Conservation (phyloP, 2,888 invertebrate species). For the Xestia c-nigrum region DNA sequence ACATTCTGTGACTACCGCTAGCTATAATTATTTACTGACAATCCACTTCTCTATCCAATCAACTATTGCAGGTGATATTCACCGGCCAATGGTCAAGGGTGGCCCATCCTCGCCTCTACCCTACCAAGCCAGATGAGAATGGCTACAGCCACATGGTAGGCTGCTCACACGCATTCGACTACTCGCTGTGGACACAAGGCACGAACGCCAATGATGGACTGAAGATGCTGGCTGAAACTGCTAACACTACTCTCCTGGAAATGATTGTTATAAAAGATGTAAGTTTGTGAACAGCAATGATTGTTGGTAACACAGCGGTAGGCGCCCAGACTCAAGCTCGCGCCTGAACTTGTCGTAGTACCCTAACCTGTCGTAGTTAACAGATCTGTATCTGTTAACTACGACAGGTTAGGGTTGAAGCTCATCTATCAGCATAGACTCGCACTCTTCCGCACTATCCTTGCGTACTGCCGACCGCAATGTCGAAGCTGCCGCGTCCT, state of each 20-base stretch:
- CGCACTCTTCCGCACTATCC: no score
- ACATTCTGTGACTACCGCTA: not conserved
- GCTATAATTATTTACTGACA: no score
- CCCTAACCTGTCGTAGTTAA: no score
- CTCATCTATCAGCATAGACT: no score
- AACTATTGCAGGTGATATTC: conserved; percentile 76
- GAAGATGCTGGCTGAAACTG: conserved; percentile 76
- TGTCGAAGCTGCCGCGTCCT: no score
- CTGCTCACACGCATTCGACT: conserved; percentile 80
- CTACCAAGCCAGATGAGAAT: conserved; percentile 83
- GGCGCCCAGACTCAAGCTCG: not conserved
- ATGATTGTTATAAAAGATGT: conserved; percentile 80
- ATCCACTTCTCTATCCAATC: no score
- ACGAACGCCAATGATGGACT: conserved; percentile 76
- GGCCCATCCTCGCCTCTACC: conserved; percentile 83
- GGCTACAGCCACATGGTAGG: conserved; percentile 86
- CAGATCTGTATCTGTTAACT: no score
- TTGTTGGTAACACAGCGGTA: not conserved
- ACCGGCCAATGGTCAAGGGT: conserved; percentile 85
- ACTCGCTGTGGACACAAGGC: conserved; percentile 79
- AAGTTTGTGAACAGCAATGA: conserved; percentile 46
- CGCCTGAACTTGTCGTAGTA: no score
- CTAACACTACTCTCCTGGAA: conserved; percentile 75
- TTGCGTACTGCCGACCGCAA: no score
- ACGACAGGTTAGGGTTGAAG: no score